phyloP scores from a whole-genome alignment of 2,113 vertebrate genomes.

The Salminus brasiliensis region DNA sequence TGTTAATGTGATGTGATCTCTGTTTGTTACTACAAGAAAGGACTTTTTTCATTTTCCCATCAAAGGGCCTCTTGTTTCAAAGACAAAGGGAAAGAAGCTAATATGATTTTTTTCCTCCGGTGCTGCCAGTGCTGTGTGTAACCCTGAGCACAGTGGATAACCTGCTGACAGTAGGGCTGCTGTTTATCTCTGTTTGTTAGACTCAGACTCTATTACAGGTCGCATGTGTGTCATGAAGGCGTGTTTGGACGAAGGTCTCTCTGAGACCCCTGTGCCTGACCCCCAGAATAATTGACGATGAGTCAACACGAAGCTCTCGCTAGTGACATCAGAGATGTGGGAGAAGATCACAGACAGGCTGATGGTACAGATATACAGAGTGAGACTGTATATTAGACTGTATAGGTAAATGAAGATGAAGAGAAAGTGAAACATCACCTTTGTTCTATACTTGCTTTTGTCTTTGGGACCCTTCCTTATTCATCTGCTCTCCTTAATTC shows the following conservation, averaged over 20 bases:
- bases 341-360: neutral
- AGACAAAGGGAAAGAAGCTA: slow-evolving; percentile 16
- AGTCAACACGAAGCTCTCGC: slow-evolving; percentile 21
- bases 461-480: no score
- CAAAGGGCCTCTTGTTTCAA: slow-evolving; percentile 21
- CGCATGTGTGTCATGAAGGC: neutral
- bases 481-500: no score
- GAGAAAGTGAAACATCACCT: no score
- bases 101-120: slow-evolving; percentile 17
- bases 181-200: slow-evolving; percentile 8
- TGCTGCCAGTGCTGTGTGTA: neutral
- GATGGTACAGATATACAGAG: neutral
- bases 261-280: neutral
- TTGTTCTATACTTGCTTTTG: no score
- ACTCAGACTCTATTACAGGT: slow-evolving; percentile 6
- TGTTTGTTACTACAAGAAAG: slow-evolving; percentile 19
- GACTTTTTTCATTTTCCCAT: slow-evolving; percentile 1
- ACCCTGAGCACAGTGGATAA: neutral
- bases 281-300: slow-evolving; percentile 11
- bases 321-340: neutral
- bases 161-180: neutral
- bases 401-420: no score
- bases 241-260: neutral
- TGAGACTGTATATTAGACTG: neutral
- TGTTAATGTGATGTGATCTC: slow-evolving; percentile 35